phyloP scores from a whole-genome alignment of 2,113 vertebrate species.

The Microcebus jonahi region DNA sequence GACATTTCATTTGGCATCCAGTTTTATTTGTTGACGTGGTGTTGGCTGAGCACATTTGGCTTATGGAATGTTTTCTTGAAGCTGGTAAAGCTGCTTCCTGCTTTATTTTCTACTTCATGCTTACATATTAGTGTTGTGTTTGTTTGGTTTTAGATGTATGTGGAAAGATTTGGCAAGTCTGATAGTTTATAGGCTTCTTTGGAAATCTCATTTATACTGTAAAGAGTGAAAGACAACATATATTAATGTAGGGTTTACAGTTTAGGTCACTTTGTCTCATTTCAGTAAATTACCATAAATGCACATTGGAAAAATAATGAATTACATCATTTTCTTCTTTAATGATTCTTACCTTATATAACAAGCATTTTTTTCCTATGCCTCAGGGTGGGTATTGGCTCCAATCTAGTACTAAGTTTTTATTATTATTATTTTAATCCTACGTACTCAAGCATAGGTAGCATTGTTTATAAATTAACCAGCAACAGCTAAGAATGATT shows the following conservation, averaged over 20 bases:
- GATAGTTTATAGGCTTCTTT: slow-evolving; percentile 18
- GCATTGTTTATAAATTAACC: not conserved
- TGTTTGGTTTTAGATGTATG: not conserved
- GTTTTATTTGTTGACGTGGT: not conserved
- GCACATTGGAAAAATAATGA: not conserved
- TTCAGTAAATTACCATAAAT: not conserved
- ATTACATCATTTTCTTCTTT: not conserved
- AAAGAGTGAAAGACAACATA: slow-evolving; percentile 20
- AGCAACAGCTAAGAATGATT: not conserved
- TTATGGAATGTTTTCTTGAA: not conserved
- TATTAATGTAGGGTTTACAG: not conserved
- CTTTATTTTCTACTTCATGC: slow-evolving; percentile 28
- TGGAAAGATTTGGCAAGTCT: not conserved
- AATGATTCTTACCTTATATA: not conserved
- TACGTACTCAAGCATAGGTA: not conserved
- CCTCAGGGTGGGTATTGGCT: not conserved
- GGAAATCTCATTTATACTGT: slow-evolving; percentile 20
- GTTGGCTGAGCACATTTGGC: not conserved
- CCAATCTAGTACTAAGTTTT: not conserved
- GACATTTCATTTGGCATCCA: not conserved
- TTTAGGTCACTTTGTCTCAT: not conserved
- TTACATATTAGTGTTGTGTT: not conserved
- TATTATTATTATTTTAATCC: not conserved
- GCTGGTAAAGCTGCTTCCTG: not conserved
- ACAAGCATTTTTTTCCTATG: slow-evolving; percentile 18